phyloP scores from a whole-genome alignment of 1,140 invertebrate genomes.

The Lepidostoma basale region DNA sequence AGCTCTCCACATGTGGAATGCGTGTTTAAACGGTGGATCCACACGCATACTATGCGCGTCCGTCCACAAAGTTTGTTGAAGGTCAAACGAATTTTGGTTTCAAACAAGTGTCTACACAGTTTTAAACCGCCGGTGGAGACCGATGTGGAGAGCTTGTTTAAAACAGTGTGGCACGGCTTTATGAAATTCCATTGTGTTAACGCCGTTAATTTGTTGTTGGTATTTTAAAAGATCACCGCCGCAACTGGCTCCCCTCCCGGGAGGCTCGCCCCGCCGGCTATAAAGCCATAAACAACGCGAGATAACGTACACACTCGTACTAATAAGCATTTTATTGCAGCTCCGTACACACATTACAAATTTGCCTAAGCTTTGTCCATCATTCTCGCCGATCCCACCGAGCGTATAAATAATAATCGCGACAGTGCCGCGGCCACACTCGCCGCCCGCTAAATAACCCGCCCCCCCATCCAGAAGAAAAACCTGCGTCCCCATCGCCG shows the following conservation, averaged over 20 bases:
- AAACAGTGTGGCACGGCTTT: no score
- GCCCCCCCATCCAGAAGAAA: neutral
- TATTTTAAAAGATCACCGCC: neutral
- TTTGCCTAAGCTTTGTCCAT: conserved; percentile 22
- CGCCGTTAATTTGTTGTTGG: no score
- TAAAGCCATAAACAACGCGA: conserved; percentile 35
- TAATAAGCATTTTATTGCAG: conserved; percentile 39
- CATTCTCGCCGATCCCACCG: neutral
- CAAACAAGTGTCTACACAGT: no score
- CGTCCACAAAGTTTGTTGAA: no score
- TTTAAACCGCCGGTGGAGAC: no score
- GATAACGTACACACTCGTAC: conserved; percentile 29
- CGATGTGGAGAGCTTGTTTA: no score
- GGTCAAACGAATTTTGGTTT: no score
- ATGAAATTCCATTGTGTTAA: no score
- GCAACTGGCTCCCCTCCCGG: conserved; percentile 33
- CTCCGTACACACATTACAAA: conserved; percentile 20
- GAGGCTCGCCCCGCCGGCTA: conserved; percentile 20
- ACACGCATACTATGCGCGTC: no score
- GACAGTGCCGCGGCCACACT: neutral
- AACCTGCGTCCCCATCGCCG: neutral
- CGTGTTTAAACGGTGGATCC: no score
- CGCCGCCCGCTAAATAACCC: neutral
- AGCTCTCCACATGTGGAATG: no score
- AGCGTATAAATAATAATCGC: conserved; percentile 13